A percentile compares a stretch with the other conserved stretches of the same genome.
Evolutionary conservation across 2,113 vertebrate genomes (phyloP).

Genomic region (Nematolebias whitei): DNA sequence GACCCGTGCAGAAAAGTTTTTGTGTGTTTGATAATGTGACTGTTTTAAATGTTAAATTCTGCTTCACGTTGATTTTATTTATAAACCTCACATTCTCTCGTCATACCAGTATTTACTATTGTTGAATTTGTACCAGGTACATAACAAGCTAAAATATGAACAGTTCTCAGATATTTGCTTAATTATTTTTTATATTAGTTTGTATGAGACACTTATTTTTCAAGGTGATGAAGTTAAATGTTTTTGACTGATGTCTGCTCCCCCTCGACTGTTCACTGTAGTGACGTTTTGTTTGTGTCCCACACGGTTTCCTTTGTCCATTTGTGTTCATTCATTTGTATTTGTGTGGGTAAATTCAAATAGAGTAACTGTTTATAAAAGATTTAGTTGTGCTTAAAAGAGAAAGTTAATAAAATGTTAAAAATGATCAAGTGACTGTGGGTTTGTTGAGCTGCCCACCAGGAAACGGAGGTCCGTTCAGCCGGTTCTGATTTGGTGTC

Average conservation of each 20-base stretch:
- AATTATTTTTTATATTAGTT: constrained; percentile 62
- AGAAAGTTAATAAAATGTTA: constrained; percentile 68
- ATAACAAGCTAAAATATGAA: constrained; percentile 40
- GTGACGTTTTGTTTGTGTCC: constrained; percentile 37
- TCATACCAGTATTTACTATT: constrained; percentile 53
- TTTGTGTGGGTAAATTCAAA: constrained; percentile 59
- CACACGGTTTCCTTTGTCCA: constrained; percentile 34
- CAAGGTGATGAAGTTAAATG: constrained; percentile 67
- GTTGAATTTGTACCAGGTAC: constrained; percentile 77
- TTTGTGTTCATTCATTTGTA: constrained; percentile 55
- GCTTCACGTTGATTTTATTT: constrained; percentile 54
- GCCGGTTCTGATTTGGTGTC: not conserved
- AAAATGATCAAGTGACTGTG: not conserved
- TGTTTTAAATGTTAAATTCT: constrained; percentile 46
- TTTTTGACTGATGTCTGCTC: constrained; percentile 52
- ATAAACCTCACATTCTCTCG: constrained; percentile 44
- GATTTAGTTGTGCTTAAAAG: constrained; percentile 63
- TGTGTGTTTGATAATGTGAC: constrained; percentile 31
- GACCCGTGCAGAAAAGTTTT: constrained; percentile 30
- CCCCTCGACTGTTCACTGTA: constrained; percentile 32
- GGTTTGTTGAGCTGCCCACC: not conserved
- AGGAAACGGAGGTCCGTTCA: too few species aligned
- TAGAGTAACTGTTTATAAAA: constrained; percentile 59
- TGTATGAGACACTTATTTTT: constrained; percentile 60
- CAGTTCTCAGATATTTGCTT: constrained; percentile 55